Conservation (phyloP, 2,888 invertebrate species). For the Leptura quadrifasciata region DNA sequence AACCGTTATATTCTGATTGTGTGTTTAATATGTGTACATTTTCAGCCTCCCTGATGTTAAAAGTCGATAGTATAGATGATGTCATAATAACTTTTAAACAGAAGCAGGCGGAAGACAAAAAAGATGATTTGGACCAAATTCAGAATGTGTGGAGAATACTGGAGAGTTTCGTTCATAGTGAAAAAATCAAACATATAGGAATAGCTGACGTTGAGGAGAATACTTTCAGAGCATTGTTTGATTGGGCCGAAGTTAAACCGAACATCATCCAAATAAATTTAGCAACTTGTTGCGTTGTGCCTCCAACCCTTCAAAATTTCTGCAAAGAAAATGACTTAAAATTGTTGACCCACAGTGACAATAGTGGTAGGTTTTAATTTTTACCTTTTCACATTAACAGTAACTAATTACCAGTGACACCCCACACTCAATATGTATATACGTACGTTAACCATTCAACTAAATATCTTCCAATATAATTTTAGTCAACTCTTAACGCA, state of each 20-base stretch:
- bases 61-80: conserved; percentile 86
- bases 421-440: too few species aligned
- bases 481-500: too few species aligned
- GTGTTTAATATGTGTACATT: conserved; percentile 55
- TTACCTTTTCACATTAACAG: too few species aligned
- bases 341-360: conserved; percentile 96
- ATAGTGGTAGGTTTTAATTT: conserved; percentile 79
- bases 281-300: conserved; percentile 95
- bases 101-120: conserved; percentile 63
- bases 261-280: conserved; percentile 94
- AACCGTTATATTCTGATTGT: too few species aligned
- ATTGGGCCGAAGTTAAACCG: conserved; percentile 87
- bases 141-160: conserved; percentile 86
- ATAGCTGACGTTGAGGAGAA: conserved; percentile 93
- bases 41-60: conserved; percentile 83
- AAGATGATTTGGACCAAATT: conserved; percentile 77
- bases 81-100: conserved; percentile 88
- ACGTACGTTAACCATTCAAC: too few species aligned
- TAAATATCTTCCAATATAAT: too few species aligned
- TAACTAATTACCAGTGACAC: too few species aligned
- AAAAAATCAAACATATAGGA: conserved; percentile 85
- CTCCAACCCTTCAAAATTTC: conserved; percentile 91
- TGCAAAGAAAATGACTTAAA: conserved; percentile 94
- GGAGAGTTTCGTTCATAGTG: conserved; percentile 81
- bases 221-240: conserved; percentile 84